Evolutionary conservation across 2,113 vertebrate genomes (phyloP).

Genomic region (Syngnathus scovelli): DNA sequence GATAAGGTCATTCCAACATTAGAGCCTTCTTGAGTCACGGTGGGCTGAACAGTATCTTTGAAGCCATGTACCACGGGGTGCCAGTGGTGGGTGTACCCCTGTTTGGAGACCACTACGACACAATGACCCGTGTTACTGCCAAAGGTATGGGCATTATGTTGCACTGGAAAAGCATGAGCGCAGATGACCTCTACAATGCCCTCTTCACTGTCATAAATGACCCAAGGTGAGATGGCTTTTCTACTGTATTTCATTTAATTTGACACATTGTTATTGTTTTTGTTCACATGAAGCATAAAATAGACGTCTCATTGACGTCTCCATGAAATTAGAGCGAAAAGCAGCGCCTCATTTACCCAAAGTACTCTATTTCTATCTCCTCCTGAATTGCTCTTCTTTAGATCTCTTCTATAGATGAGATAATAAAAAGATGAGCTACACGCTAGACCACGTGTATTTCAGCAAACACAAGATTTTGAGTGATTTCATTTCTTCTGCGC

Average conservation of each 20-base stretch:
- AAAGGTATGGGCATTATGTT: conserved; percentile 97
- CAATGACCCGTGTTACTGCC: conserved; percentile 93
- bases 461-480: too few species aligned
- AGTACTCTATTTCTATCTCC: too few species aligned
- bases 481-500: too few species aligned
- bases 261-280: neutral
- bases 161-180: conserved; percentile 89
- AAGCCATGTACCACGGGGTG: conserved; percentile 97
- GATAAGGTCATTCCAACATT: conserved; percentile 83
- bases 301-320: too few species aligned
- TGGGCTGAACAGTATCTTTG: conserved; percentile 96
- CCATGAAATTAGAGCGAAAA: too few species aligned
- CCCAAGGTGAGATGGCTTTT: conserved; percentile 72
- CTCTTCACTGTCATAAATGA: conserved; percentile 84
- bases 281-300: neutral
- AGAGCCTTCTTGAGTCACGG: conserved; percentile 93
- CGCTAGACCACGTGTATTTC: too few species aligned
- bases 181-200: conserved; percentile 79
- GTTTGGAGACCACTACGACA: conserved; percentile 97
- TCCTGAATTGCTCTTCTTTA: too few species aligned
- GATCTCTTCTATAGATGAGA: too few species aligned
- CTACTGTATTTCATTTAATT: neutral
- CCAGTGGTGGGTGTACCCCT: conserved; percentile 94
- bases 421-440: too few species aligned
- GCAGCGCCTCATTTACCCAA: too few species aligned